phyloP scores from a whole-genome alignment of 1,140 invertebrate species.

The Diprion similis region DNA sequence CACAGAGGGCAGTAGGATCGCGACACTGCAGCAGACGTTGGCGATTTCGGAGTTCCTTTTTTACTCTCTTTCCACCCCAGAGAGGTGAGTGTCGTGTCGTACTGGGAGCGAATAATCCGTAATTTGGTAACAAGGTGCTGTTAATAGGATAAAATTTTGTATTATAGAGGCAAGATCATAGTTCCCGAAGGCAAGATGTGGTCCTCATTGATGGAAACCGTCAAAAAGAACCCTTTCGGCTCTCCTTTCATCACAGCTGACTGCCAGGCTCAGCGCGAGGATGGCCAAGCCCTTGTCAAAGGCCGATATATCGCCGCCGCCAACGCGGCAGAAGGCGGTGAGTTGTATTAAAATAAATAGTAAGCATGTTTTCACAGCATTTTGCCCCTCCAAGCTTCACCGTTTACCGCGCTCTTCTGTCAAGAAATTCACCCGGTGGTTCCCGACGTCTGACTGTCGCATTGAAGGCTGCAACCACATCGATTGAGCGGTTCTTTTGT shows the following conservation, averaged over 20 bases:
- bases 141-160: not conserved
- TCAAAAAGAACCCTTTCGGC: conserved; percentile 78
- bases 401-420: conserved; percentile 5
- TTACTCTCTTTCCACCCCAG: conserved; percentile 40
- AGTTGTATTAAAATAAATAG: conserved; percentile 37
- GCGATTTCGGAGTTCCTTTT: conserved; percentile 22
- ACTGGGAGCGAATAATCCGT: conserved; percentile 23
- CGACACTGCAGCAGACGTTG: not conserved
- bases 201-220: conserved; percentile 74
- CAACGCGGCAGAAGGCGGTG: conserved; percentile 61
- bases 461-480: not conserved
- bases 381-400: not conserved
- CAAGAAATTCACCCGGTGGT: conserved; percentile 1
- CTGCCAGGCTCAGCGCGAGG: conserved; percentile 62
- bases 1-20: not conserved
- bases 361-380: conserved; percentile 21
- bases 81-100: conserved; percentile 32
- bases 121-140: not conserved
- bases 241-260: conserved; percentile 69
- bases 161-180: conserved; percentile 33
- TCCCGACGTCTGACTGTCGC: not conserved
- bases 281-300: conserved; percentile 58
- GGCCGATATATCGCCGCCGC: conserved; percentile 68
- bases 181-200: conserved; percentile 65
- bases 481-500: not conserved